Percentiles rank a stretch among this genome's conserved stretches.
phyloP scores from a whole-genome alignment of 2,113 vertebrate species.

The Hydrochoerus hydrochaeris region DNA sequence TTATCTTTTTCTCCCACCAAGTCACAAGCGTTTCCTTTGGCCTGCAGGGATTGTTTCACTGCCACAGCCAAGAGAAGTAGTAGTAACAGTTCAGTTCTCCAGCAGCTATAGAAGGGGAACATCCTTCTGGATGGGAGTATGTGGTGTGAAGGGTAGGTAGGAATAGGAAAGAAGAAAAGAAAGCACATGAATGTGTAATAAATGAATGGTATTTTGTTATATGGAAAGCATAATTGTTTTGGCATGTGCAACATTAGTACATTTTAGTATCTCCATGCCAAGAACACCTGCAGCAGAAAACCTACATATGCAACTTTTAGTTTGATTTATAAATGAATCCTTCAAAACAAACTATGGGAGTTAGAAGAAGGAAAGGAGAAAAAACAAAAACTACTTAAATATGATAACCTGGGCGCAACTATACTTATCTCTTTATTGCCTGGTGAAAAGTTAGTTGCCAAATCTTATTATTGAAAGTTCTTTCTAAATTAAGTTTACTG shows the following conservation, averaged over 20 bases:
- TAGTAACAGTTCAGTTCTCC: constrained; percentile 71
- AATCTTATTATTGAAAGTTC: constrained; percentile 6
- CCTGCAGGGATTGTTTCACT: constrained; percentile 53
- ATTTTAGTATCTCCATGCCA: neutral
- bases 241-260: neutral
- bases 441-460: neutral
- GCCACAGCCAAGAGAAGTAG: constrained; percentile 70
- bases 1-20: constrained; percentile 83
- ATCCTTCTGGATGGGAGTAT: constrained; percentile 79
- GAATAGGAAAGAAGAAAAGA: neutral
- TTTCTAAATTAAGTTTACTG: neutral
- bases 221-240: neutral
- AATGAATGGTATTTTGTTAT: neutral
- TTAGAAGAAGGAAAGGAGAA: neutral
- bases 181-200: neutral
- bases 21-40: constrained; percentile 84
- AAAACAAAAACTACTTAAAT: constrained; percentile 5
- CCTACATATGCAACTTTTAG: neutral
- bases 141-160: neutral
- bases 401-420: neutral
- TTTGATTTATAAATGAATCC: neutral
- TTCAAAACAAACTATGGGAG: neutral
- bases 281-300: neutral
- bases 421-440: neutral
- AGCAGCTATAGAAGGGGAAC: constrained; percentile 65